A percentile compares a stretch with the other conserved stretches of the same genome.
Evolutionary conservation across 1,140 invertebrate species (phyloP).

Genomic region (Dinothrombium tinctorium): DNA sequence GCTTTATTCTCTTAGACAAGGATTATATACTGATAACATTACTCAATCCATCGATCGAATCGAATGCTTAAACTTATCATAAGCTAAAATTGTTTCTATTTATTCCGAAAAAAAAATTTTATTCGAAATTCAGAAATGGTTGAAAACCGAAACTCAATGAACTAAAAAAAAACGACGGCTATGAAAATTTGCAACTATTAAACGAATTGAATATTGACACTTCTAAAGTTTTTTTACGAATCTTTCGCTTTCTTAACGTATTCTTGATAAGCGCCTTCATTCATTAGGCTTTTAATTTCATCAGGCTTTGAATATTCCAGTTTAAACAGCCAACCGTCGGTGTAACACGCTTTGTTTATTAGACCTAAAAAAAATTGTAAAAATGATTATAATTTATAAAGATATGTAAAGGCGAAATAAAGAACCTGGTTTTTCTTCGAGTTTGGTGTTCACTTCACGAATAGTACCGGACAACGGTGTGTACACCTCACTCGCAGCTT

Average conservation of each 20-base stretch:
- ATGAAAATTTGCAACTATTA: too few species aligned
- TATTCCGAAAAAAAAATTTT: too few species aligned
- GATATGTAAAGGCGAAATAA: background rate
- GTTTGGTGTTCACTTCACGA: constrained; percentile 49
- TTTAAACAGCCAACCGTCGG: constrained; percentile 89
- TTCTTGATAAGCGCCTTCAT: constrained; percentile 52
- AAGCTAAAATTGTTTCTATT: background rate
- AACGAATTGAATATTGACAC: too few species aligned
- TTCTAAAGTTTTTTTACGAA: too few species aligned
- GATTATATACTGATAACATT: constrained; percentile 12
- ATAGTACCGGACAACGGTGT: constrained; percentile 70
- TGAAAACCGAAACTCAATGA: background rate
- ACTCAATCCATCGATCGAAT: constrained; percentile 11
- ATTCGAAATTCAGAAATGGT: background rate
- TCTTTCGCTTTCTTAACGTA: background rate
- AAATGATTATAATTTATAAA: background rate
- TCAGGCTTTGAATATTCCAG: constrained; percentile 44
- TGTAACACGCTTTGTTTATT: constrained; percentile 75
- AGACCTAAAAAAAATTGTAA: constrained; percentile 20
- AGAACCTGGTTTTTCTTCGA: constrained; percentile 48
- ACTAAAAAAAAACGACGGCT: background rate
- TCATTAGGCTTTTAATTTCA: constrained; percentile 60
- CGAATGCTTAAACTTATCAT: constrained; percentile 5
- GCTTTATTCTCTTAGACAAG: constrained; percentile 8
- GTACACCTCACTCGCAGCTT: constrained; percentile 76